phyloP scores from a whole-genome alignment of 2,797 vertebrate species.

The Hemibagrus guttatus region DNA sequence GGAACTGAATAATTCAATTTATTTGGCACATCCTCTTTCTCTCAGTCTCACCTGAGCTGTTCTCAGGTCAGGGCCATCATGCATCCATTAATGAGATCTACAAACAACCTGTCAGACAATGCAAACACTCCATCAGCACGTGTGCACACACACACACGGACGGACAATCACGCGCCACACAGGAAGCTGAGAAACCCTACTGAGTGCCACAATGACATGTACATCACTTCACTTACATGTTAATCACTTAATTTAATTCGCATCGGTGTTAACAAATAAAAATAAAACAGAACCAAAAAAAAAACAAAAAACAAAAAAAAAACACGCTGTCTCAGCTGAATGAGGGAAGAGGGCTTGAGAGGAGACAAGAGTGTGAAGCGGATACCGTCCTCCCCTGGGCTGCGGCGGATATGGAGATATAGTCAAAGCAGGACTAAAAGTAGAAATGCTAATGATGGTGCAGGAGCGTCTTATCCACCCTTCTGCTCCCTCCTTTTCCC shows the following conservation, averaged over 20 bases:
- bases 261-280: not conserved
- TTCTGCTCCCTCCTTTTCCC: not conserved
- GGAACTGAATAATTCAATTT: slow-evolving; percentile 48
- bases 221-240: not conserved
- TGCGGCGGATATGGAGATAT: slow-evolving; percentile 2
- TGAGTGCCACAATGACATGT: not conserved
- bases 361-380: not conserved
- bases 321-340: not conserved
- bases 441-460: slow-evolving; percentile 24
- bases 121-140: slow-evolving; percentile 8
- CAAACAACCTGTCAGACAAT: slow-evolving; percentile 33
- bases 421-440: slow-evolving; percentile 29
- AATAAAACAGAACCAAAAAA: too few relatives aligned
- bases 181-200: slow-evolving; percentile 11
- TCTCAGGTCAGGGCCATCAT: slow-evolving; percentile 47
- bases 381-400: not conserved
- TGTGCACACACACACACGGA: not conserved
- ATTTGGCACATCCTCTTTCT: slow-evolving; percentile 46
- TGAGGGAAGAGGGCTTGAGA: not conserved
- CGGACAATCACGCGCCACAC: not conserved
- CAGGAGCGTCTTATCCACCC: not conserved
- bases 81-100: slow-evolving; percentile 49
- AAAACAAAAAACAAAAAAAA: too few relatives aligned
- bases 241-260: not conserved
- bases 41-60: slow-evolving; percentile 24